Percentiles rank a stretch among this genome's conserved stretches.
Evolutionary conservation across 2,797 vertebrate genomes (phyloP).

Genomic region (Geotrypetes seraphini): DNA sequence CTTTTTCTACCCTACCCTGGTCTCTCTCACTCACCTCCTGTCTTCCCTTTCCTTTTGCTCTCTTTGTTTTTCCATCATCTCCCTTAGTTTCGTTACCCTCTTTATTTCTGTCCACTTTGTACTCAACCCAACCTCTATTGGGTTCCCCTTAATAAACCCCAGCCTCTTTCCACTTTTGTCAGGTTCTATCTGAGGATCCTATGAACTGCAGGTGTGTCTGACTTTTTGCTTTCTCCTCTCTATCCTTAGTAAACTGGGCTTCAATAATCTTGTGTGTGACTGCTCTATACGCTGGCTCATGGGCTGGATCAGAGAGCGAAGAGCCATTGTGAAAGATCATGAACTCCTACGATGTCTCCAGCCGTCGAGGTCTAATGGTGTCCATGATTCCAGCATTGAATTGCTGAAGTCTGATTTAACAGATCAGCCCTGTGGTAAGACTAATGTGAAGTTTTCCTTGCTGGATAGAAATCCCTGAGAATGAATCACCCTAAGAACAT

Average conservation of each 20-base stretch:
- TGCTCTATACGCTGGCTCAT: constrained; percentile 3
- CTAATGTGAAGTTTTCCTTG: not conserved
- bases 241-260: not conserved
- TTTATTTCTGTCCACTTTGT: not conserved
- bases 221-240: too few species aligned
- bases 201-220: too few species aligned
- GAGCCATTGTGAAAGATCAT: not conserved
- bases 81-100: too few species aligned
- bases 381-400: not conserved
- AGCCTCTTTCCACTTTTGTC: too few species aligned
- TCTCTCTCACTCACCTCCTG: too few species aligned
- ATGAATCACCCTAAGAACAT: too few species aligned
- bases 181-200: too few species aligned
- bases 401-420: not conserved
- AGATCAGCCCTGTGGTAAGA: not conserved
- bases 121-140: too few species aligned
- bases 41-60: too few species aligned
- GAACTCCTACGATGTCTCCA: not conserved
- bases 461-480: too few species aligned
- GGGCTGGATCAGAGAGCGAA: not conserved
- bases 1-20: not conserved
- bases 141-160: too few species aligned
- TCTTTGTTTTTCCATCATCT: too few species aligned
- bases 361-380: not conserved
- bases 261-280: not conserved